These are phyloP conservation scores for Malurus melanocephalus DNA, from an alignment of 2,113 vertebrate species.

Conservation along the genomic window DNA sequence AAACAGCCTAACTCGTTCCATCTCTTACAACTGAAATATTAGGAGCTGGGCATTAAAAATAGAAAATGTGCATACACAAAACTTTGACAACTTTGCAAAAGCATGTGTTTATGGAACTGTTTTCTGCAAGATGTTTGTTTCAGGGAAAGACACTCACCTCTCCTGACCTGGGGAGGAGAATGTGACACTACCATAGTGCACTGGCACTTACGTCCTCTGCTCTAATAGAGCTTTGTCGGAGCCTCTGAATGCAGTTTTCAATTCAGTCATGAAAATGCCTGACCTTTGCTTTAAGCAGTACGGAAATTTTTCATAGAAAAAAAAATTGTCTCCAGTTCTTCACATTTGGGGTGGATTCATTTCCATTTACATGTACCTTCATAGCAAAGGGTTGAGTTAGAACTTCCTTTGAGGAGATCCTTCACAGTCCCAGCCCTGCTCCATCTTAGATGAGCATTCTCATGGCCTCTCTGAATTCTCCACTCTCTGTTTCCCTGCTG, in stretches of 20 bases:
- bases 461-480: not conserved
- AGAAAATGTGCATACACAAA: not conserved
- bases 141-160: not conserved
- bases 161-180: not conserved
- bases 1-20: not conserved
- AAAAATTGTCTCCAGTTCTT: not conserved
- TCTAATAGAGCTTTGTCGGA: not conserved
- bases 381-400: not conserved
- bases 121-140: not conserved
- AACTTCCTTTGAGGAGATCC: not conserved
- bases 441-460: not conserved
- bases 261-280: not conserved
- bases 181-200: not conserved
- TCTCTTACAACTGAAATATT: not conserved
- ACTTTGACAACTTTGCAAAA: not conserved
- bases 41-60: not conserved
- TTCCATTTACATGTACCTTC: not conserved
- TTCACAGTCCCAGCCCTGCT: not conserved
- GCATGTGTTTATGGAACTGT: not conserved
- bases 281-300: not conserved
- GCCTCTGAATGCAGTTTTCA: not conserved
- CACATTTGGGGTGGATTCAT: not conserved
- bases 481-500: not conserved
- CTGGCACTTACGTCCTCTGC: not conserved
- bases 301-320: not conserved